phyloP scores from a whole-genome alignment of 2,888 invertebrate genomes.

The Chloroclysta siterata region DNA sequence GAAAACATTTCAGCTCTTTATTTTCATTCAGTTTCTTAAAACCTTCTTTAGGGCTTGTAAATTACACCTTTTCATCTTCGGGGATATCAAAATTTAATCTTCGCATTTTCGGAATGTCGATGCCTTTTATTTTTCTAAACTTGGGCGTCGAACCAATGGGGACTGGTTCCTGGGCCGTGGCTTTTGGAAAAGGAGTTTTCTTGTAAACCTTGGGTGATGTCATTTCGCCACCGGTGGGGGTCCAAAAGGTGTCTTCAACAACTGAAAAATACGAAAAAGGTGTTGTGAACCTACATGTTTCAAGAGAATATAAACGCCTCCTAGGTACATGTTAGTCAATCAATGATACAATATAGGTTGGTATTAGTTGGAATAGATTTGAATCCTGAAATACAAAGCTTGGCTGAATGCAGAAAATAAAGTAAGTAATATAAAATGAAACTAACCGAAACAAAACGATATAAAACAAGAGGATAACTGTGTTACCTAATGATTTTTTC shows the following conservation, averaged over 20 bases:
- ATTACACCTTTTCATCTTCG: slow-evolving; percentile 40
- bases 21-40: too few species aligned
- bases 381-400: too few species aligned
- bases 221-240: slow-evolving; percentile 31
- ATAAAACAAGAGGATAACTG: too few species aligned
- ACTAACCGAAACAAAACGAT: neutral
- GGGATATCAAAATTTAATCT: slow-evolving; percentile 47
- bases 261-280: slow-evolving; percentile 27
- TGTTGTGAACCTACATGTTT: neutral
- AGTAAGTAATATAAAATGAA: too few species aligned
- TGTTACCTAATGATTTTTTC: too few species aligned
- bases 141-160: slow-evolving; percentile 43
- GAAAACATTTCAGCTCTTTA: too few species aligned
- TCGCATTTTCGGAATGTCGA: slow-evolving; percentile 34
- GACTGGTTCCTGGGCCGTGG: slow-evolving; percentile 11
- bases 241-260: slow-evolving; percentile 30
- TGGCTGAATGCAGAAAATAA: too few species aligned
- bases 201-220: slow-evolving; percentile 13
- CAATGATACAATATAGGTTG: too few species aligned
- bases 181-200: slow-evolving; percentile 38
- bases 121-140: slow-evolving; percentile 35
- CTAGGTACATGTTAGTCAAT: too few species aligned
- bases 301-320: neutral
- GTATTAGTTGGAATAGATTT: too few species aligned
- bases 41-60: neutral